Percentiles rank a stretch among this genome's conserved stretches.
Evolutionary conservation across 2,797 vertebrate genomes (phyloP).

Genomic region (Fratercula arctica): DNA sequence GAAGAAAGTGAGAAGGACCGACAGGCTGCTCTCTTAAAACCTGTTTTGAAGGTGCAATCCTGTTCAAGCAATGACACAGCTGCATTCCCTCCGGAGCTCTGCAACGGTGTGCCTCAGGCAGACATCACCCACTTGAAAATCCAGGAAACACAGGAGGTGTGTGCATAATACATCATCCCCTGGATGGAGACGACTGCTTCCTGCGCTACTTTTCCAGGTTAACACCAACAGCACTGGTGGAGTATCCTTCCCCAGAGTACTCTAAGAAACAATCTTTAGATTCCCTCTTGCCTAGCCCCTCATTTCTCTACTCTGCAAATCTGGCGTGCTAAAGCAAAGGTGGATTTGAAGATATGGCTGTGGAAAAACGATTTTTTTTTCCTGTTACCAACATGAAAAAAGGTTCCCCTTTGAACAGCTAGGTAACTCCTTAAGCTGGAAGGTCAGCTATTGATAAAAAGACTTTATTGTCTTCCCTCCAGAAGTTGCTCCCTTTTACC

Average conservation of each 20-base stretch:
- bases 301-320: neutral
- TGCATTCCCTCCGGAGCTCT: fast-evolving
- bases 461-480: neutral
- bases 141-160: neutral
- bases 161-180: neutral
- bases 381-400: neutral
- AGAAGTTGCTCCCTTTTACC: neutral
- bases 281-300: neutral
- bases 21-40: neutral
- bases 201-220: neutral
- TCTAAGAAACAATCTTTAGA: neutral
- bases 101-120: neutral
- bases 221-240: fast-evolving
- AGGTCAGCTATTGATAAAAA: neutral
- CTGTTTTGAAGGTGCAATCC: neutral
- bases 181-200: neutral
- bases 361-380: neutral
- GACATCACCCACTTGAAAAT: neutral
- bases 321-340: neutral
- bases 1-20: neutral
- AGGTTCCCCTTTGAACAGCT: neutral
- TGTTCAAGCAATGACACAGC: neutral
- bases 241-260: neutral
- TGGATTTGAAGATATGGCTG: neutral
- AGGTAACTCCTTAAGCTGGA: neutral